A percentile compares a stretch with the other conserved stretches of the same genome.
Evolutionary conservation across 2,888 invertebrate genomes (phyloP).

Genomic region (Agrotis puta): DNA sequence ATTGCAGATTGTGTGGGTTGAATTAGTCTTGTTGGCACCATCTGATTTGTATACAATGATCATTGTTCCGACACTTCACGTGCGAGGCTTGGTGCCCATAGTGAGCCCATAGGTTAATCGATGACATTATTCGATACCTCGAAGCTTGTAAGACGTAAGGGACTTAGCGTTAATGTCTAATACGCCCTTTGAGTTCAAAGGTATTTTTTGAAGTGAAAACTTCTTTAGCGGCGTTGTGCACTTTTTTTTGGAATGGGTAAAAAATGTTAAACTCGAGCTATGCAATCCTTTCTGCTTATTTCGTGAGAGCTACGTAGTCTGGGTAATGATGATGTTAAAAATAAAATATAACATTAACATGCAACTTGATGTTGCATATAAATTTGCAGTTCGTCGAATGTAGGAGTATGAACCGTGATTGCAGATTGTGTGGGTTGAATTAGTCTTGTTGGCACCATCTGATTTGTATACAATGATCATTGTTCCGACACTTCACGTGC

Average conservation of each 20-base stretch:
- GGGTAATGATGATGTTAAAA: constrained; percentile 54
- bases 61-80: constrained; percentile 82
- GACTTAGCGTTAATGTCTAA: constrained; percentile 39
- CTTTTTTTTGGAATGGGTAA: too few species aligned
- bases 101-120: constrained; percentile 74
- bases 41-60: constrained; percentile 90
- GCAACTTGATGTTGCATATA: constrained; percentile 58
- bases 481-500: constrained; percentile 77
- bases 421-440: constrained; percentile 74
- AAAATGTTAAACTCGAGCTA: too few species aligned
- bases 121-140: constrained; percentile 64
- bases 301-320: constrained; percentile 39
- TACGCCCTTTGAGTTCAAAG: constrained; percentile 39
- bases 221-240: too few species aligned
- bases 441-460: constrained; percentile 75
- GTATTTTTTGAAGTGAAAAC: too few species aligned
- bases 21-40: constrained; percentile 75
- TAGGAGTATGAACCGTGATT: constrained; percentile 65
- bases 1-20: constrained; percentile 72
- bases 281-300: constrained; percentile 60
- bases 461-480: constrained; percentile 91
- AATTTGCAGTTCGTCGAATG: constrained; percentile 64
- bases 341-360: constrained; percentile 62
- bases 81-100: constrained; percentile 54
- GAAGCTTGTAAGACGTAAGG: constrained; percentile 27